phyloP scores from a whole-genome alignment of 2,888 invertebrate genomes.

The Amphipoea lucens region DNA sequence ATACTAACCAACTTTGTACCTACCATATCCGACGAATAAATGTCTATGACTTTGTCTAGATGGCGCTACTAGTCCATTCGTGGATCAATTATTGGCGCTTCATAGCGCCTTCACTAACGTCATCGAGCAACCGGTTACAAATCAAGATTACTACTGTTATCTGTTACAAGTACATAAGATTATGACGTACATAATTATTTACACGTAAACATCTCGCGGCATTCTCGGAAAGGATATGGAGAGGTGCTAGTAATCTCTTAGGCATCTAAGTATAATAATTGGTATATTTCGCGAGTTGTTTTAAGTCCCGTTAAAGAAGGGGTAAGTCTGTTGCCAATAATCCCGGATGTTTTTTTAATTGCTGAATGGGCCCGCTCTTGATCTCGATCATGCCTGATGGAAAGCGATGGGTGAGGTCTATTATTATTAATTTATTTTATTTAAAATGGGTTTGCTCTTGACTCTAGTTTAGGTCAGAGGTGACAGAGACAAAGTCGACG shows the following conservation, averaged over 20 bases:
- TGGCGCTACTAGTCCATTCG: conserved; percentile 1
- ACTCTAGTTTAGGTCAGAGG: too few relatives aligned
- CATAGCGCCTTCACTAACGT: conserved; percentile 9
- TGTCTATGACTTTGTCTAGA: background rate
- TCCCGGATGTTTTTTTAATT: too few relatives aligned
- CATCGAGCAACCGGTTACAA: conserved; percentile 18
- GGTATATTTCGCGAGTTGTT: background rate
- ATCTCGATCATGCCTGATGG: too few relatives aligned
- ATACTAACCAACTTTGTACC: too few relatives aligned
- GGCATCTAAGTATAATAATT: background rate
- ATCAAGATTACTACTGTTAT: conserved; percentile 10
- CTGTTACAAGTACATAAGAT: background rate
- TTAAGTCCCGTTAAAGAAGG: too few relatives aligned
- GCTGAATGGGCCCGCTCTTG: too few relatives aligned
- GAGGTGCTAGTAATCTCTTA: background rate
- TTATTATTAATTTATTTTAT: too few relatives aligned
- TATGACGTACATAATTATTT: conserved; percentile 14
- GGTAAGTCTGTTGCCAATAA: background rate
- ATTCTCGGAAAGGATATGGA: too few relatives aligned
- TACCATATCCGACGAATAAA: too few relatives aligned
- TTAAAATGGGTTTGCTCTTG: too few relatives aligned
- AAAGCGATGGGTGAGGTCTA: too few relatives aligned
- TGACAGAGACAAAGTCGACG: too few relatives aligned
- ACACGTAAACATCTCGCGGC: background rate
- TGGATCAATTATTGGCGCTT: background rate